Evolutionary conservation across 2,113 vertebrate species (phyloP).

Genomic region (Stercorarius parasiticus): DNA sequence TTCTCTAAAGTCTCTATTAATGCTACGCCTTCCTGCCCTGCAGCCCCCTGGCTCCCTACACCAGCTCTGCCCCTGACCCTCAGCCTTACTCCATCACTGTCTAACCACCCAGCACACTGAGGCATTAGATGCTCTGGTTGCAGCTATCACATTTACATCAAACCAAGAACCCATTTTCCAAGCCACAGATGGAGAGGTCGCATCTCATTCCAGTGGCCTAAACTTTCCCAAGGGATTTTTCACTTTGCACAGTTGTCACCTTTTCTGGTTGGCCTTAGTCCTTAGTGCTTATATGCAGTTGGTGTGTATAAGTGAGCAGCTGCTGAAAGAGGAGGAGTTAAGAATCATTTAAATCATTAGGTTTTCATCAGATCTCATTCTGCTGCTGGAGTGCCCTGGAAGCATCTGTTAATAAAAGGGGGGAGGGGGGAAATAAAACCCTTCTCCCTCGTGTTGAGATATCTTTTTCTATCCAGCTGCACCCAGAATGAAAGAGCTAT

Average conservation of each 20-base stretch:
- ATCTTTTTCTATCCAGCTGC: slow-evolving; percentile 52
- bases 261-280: not conserved
- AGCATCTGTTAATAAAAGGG: slow-evolving; percentile 64
- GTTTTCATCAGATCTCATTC: slow-evolving; percentile 56
- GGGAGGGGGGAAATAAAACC: not conserved
- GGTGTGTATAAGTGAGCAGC: not conserved
- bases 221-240: not conserved
- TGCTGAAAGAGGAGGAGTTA: slow-evolving; percentile 35
- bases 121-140: not conserved
- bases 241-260: not conserved
- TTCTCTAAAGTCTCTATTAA: not conserved
- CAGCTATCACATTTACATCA: not conserved
- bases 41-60: not conserved
- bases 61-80: not conserved
- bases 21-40: not conserved
- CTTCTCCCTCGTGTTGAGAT: not conserved
- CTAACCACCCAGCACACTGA: not conserved
- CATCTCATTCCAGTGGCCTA: not conserved
- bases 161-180: not conserved
- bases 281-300: not conserved
- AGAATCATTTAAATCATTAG: slow-evolving; percentile 51
- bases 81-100: not conserved
- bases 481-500: slow-evolving; percentile 67
- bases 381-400: slow-evolving; percentile 55
- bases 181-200: not conserved